These are phyloP conservation scores for Myanophis thanlyinensis DNA, from an alignment of 2,113 vertebrate genomes.

Conservation along the genomic window DNA sequence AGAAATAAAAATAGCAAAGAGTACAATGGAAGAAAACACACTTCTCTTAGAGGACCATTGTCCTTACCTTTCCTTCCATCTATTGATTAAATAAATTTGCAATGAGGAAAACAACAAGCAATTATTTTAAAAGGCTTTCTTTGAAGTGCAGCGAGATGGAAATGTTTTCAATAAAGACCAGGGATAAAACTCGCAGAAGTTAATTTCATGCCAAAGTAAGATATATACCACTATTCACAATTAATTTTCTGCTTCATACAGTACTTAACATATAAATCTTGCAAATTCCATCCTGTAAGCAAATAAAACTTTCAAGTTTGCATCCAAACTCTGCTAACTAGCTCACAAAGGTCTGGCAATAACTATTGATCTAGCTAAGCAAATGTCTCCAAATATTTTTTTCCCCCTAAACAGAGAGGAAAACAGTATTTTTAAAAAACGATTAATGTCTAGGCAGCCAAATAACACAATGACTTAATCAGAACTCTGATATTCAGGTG, in stretches of 20 bases:
- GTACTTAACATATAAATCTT: constrained; percentile 32
- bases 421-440: constrained; percentile 60
- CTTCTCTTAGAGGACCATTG: background rate
- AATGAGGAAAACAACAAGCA: constrained; percentile 29
- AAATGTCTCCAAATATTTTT: constrained; percentile 68
- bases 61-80: background rate
- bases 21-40: background rate
- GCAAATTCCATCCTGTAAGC: constrained; percentile 34
- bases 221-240: constrained; percentile 8
- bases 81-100: constrained; percentile 18
- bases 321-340: constrained; percentile 25
- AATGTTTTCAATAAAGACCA: constrained; percentile 40
- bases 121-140: background rate
- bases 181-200: constrained; percentile 16
- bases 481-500: constrained; percentile 52
- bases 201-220: background rate
- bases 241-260: fast-evolving
- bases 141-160: constrained; percentile 6
- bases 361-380: constrained; percentile 65
- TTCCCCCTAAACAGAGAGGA: constrained; percentile 58
- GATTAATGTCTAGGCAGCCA: constrained; percentile 63
- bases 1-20: background rate
- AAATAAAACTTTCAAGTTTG: constrained; percentile 52
- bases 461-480: constrained; percentile 64
- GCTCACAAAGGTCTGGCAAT: constrained; percentile 46